These are phyloP conservation scores for Ammodytes dubius DNA, from an alignment of 2,113 vertebrate genomes.

Conservation along the genomic window DNA sequence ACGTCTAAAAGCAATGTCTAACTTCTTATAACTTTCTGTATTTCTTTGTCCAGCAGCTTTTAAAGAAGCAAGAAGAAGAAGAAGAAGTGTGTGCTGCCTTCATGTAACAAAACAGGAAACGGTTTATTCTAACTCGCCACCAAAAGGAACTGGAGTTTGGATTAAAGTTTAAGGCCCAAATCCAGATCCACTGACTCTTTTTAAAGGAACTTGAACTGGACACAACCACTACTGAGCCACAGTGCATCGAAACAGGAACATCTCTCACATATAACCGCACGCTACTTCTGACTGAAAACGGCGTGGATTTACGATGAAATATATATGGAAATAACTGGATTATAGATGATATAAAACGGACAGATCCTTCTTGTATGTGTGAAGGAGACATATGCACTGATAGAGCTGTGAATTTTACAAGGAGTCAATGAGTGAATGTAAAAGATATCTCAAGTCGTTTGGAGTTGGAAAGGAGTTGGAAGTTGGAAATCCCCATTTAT, in stretches of 20 bases:
- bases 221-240: conserved; percentile 19
- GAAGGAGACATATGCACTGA: neutral
- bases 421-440: neutral
- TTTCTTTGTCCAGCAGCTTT: conserved; percentile 36
- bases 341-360: too few relatives aligned
- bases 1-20: neutral
- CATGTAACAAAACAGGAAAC: conserved; percentile 8
- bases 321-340: conserved; percentile 10
- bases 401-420: conserved; percentile 9
- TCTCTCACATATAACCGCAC: neutral
- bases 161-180: neutral
- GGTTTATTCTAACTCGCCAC: neutral
- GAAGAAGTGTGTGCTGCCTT: neutral
- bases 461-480: neutral
- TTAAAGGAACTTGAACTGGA: conserved; percentile 11
- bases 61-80: conserved; percentile 1
- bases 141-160: conserved; percentile 48
- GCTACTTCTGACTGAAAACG: neutral
- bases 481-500: conserved; percentile 49
- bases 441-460: neutral
- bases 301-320: conserved; percentile 1
- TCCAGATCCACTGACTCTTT: too few relatives aligned
- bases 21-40: neutral
- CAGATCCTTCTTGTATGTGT: too few relatives aligned
- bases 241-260: conserved; percentile 25